These are phyloP conservation scores for Macroramphosus scolopax DNA, from an alignment of 2,797 vertebrate genomes.

Conservation along the genomic window DNA sequence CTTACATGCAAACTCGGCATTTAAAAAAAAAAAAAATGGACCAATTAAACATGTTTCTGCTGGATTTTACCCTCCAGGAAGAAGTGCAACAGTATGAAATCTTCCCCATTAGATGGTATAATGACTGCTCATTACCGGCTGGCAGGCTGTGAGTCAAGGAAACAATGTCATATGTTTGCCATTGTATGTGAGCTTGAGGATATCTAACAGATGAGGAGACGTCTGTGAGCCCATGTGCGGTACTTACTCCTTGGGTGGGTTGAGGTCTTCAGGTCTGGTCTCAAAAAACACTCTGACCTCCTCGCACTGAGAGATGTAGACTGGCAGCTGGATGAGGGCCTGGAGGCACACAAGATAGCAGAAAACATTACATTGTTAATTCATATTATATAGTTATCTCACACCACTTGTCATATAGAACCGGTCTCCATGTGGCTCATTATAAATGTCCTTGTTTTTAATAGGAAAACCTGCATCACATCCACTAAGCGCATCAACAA, in stretches of 20 bases:
- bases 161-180: slow-evolving; percentile 16
- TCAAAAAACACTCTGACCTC: slow-evolving; percentile 97
- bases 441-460: too few species aligned
- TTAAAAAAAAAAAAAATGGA: slow-evolving; percentile 17
- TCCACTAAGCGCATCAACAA: too few species aligned
- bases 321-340: slow-evolving; percentile 95
- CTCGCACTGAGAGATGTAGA: slow-evolving; percentile 97
- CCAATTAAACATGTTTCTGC: too few species aligned
- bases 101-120: slow-evolving; percentile 53
- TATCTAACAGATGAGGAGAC: not conserved
- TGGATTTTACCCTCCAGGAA: too few species aligned
- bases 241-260: slow-evolving; percentile 94
- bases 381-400: too few species aligned
- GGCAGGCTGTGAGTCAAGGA: slow-evolving; percentile 20
- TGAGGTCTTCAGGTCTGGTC: slow-evolving; percentile 93
- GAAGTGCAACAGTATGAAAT: slow-evolving; percentile 45
- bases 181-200: not conserved
- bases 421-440: too few species aligned
- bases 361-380: not conserved
- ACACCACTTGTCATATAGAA: too few species aligned
- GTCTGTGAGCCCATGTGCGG: slow-evolving; percentile 5
- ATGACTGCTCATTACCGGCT: too few species aligned
- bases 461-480: too few species aligned
- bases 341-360: slow-evolving; percentile 50
- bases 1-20: slow-evolving; percentile 47